These are phyloP conservation scores for Pseudomugil tenellus DNA, from an alignment of 2,797 vertebrate species.

Conservation along the genomic window DNA sequence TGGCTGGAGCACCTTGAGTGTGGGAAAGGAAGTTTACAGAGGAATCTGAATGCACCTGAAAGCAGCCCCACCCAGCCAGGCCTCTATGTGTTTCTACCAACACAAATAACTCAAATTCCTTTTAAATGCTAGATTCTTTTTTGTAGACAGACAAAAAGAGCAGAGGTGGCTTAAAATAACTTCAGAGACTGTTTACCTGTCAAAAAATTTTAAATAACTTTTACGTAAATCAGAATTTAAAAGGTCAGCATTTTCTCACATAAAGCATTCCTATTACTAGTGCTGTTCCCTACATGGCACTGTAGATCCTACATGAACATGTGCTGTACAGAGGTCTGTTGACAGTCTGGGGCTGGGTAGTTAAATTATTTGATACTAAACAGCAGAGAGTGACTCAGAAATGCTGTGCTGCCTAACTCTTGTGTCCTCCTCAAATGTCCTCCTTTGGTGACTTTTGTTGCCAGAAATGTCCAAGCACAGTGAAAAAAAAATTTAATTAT, in stretches of 20 bases:
- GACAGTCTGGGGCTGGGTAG: background rate
- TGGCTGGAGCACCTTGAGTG: background rate
- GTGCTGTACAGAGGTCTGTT: too few species aligned
- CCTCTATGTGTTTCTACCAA: constrained; percentile 1
- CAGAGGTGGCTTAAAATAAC: background rate
- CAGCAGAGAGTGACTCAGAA: background rate
- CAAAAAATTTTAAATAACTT: background rate
- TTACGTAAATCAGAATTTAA: background rate
- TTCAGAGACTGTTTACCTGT: background rate
- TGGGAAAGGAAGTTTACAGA: background rate
- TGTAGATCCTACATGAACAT: background rate
- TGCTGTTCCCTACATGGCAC: too few species aligned
- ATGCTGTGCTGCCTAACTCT: background rate
- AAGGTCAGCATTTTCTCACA: background rate
- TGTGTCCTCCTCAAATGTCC: background rate
- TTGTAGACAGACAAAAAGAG: background rate
- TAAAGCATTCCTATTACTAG: background rate
- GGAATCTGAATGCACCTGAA: background rate
- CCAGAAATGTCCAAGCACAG: background rate
- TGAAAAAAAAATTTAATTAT: background rate
- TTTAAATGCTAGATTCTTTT: background rate
- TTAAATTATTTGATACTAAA: background rate
- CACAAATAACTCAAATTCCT: background rate
- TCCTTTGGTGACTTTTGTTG: background rate
- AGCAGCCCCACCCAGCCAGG: background rate